A percentile compares a stretch with the other conserved stretches of the same genome.
Conservation (phyloP, 2,113 vertebrate genomes). For the Carlito syrichta region DNA sequence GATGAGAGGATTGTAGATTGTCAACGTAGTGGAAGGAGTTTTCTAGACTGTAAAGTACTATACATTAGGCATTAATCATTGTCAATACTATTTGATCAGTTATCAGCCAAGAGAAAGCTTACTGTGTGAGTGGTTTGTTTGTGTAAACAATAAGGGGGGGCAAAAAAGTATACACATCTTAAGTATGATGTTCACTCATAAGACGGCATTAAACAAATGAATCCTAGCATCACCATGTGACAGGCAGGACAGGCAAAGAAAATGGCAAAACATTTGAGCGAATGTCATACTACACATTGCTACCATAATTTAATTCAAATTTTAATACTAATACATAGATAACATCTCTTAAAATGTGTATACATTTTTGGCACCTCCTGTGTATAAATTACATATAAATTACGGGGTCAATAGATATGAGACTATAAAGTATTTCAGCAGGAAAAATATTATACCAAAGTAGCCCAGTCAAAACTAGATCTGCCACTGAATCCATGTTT, state of each 20-base stretch:
- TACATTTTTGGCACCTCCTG: too few species aligned
- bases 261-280: too few species aligned
- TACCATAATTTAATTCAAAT: too few species aligned
- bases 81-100: background rate
- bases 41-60: background rate
- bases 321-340: too few species aligned
- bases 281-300: too few species aligned
- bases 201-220: too few species aligned
- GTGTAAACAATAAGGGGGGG: background rate
- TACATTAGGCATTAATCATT: background rate
- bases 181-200: too few species aligned
- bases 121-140: background rate
- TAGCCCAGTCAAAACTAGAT: background rate
- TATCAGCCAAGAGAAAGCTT: background rate
- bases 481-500: background rate
- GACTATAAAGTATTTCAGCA: background rate
- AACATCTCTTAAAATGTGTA: too few species aligned
- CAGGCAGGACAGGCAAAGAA: too few species aligned
- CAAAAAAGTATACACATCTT: too few species aligned
- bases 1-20: background rate
- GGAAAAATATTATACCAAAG: background rate
- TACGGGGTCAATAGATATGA: background rate
- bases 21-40: background rate
- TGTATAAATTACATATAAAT: too few species aligned
- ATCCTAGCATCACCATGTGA: too few species aligned